Conservation (phyloP, 2,888 invertebrate genomes). For the Macroteleia sp. region DNA sequence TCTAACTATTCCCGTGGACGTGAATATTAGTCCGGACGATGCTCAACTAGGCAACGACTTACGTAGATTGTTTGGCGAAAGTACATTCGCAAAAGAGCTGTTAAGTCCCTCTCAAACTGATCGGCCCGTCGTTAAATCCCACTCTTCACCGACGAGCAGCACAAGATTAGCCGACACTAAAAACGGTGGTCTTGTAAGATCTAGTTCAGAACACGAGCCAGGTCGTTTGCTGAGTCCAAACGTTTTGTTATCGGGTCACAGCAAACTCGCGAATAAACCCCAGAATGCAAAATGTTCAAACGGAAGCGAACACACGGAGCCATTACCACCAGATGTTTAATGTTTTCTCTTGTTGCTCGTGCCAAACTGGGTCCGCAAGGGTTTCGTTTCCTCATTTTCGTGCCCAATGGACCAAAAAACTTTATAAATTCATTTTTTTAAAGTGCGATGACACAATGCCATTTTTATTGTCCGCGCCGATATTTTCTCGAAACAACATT, state of each 20-base stretch:
- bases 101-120: conserved; percentile 59
- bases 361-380: conserved; percentile 74
- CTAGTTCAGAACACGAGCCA: conserved; percentile 50
- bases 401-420: conserved; percentile 56
- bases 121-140: conserved; percentile 31
- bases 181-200: conserved; percentile 33
- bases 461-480: conserved; percentile 8
- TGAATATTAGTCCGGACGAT: conserved; percentile 70
- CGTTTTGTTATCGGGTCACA: conserved; percentile 45
- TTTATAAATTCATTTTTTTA: conserved; percentile 31
- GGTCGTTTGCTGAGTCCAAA: conserved; percentile 65
- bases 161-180: conserved; percentile 30
- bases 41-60: conserved; percentile 69
- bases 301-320: conserved; percentile 4
- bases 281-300: conserved; percentile 20
- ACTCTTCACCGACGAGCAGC: conserved; percentile 65
- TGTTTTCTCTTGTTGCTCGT: conserved; percentile 69
- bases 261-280: conserved; percentile 26
- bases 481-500: conserved; percentile 27
- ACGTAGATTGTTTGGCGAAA: conserved; percentile 70
- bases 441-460: background rate
- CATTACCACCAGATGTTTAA: conserved; percentile 61
- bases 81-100: conserved; percentile 27
- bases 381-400: conserved; percentile 48
- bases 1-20: conserved; percentile 69